Conservation (phyloP, 2,888 invertebrate species). For the Bembecia ichneumoniformis region DNA sequence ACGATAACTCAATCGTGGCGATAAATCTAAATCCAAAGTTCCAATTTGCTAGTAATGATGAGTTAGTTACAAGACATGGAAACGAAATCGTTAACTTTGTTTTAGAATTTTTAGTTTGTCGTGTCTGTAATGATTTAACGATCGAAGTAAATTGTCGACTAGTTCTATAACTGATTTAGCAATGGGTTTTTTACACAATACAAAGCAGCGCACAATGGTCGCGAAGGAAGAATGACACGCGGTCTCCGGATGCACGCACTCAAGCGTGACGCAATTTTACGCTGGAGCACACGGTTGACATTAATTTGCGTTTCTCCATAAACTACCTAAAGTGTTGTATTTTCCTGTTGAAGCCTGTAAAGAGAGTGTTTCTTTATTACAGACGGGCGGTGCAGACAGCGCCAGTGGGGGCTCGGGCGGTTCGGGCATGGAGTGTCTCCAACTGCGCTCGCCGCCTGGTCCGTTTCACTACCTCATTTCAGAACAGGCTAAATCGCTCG, state of each 20-base stretch:
- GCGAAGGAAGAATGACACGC: conserved; percentile 34
- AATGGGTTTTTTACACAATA: conserved; percentile 10
- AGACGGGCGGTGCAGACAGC: conserved; percentile 71
- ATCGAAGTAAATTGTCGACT: conserved; percentile 10
- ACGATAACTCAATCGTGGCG: conserved; percentile 20
- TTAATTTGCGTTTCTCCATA: conserved; percentile 6
- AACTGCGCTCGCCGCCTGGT: conserved; percentile 78
- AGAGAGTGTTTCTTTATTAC: conserved; percentile 20
- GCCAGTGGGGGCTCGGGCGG: conserved; percentile 72
- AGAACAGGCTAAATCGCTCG: conserved; percentile 91
- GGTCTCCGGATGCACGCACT: conserved; percentile 37
- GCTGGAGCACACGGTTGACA: conserved; percentile 38
- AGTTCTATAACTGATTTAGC: conserved; percentile 11
- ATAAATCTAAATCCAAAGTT: conserved; percentile 10
- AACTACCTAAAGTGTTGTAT: too few relatives aligned
- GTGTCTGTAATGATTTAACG: conserved; percentile 11
- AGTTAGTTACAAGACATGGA: neutral
- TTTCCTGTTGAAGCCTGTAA: neutral
- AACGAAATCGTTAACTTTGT: too few relatives aligned
- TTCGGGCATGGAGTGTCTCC: conserved; percentile 87
- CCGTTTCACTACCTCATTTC: conserved; percentile 87
- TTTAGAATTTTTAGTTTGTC: too few relatives aligned
- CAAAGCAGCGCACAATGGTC: conserved; percentile 29
- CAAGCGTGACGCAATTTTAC: conserved; percentile 49
- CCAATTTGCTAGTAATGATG: conserved; percentile 10